Evolutionary conservation across 2,888 invertebrate species (phyloP), one percentile per base, ranked within the genome.

Genomic region (Tetramorium bicarinatum): DNA sequence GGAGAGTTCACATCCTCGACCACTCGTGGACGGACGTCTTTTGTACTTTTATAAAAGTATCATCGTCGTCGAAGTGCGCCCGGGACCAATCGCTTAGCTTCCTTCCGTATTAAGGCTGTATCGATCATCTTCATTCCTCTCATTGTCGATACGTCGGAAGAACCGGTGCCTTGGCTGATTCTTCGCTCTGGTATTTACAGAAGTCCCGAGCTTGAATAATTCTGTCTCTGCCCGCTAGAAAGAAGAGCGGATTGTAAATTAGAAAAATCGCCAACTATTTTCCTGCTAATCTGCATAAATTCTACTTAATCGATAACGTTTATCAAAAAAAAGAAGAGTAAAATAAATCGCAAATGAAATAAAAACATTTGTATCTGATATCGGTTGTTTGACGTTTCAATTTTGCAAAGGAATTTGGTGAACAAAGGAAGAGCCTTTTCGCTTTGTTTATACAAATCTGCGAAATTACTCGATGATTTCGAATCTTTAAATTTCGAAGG

Each of bases 21-120:
- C 66, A 62, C 81, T 81, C 59, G 38, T 29, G 29, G 66, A 47
- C 64, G 64, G 71, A 47, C 69, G 75, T 79, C 79, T 88, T 88
- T 88, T 89, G 75, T 89, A 88, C 90, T 88, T 88, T 88, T 89
- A 86, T 88, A 89, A 79, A 82, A 75, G 83, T 72, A 38, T 67
- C 71, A 54, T 56, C 44, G 62, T 62, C 56, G 8, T 82, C 74
- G 21, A 34, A 38, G 56, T 47, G 25, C 34, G 74, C 62, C 56
- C 52, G 81, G 76, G 82, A 88, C 88, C 86, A 86, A 84, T 49
- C 72, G 74, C 38, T 59, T 69, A 80, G 56, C 59, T 59, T 66
- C n/a, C 62, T 44, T 54, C 52, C 47, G 59, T 69, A 41, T 61
- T 69, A 67, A 67, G 56, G 64, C 54, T 52, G 49, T 52, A 64